Base-by-base conservation (phyloP, 2,888 invertebrate species). In the Meiosimyza decipiens region DNA sequence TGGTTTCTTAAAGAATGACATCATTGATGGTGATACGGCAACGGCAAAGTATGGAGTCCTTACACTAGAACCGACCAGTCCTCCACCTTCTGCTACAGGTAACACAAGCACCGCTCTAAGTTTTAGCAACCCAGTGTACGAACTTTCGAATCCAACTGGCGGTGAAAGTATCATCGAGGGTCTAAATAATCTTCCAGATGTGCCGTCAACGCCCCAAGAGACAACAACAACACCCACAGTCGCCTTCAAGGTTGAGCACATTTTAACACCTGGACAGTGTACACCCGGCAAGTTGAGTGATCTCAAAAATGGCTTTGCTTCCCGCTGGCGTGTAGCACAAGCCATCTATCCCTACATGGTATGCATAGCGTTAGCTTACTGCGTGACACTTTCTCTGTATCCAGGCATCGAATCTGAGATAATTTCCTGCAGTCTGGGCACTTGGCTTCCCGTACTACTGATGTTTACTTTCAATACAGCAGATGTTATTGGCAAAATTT, bases 401-500 rank as follows among this genome's bases (percentile, higher is more conserved):
- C 97, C 97, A 0, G 97, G 97, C 67, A 95, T 97, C 66, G 92
- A 95, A 71, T 95, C 96, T 0, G 96, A 97, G 85, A 93, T 97
- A 47, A 90, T 92, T 15, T 95, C 95, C 73, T 96, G 96, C 82
- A 90, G 90, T 33, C 91, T 95, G 55, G 92, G 92, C 16, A 91
- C 92, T 2, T 97, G 97, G 96, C 95, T 96, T 94, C 96, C 97
- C 0, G 95, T 97, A 49, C 88, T 96, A 57, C 89, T 97, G 73
- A 96, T 97, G 95, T 92, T 95, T 1, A 90, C 93, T 12, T 97
- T 97, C 84, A 97, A 97, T 81, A 90, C 92, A 5, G 93, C 94
- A 66, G 97, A 97, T 87, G 91, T 96, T 16, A 88, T 95, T 75
- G 97, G 97, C 77, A 86, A 86, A 71, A 82, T 95, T 80, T 88